Evolutionary conservation across 2,113 vertebrate genomes (phyloP).

Genomic region (Eptatretus burgeri): DNA sequence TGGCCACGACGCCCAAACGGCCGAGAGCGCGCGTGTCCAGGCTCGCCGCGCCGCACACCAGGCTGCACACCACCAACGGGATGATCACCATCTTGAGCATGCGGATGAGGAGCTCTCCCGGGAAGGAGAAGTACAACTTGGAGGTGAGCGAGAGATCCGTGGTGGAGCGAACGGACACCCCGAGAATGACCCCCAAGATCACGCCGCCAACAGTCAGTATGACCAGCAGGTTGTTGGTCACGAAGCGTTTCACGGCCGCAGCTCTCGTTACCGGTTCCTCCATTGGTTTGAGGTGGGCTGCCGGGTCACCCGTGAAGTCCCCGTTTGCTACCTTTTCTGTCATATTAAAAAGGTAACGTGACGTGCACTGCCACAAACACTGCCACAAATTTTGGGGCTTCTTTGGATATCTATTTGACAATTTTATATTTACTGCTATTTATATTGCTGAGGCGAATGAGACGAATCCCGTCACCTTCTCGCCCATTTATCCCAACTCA

Average conservation of each 20-base stretch:
- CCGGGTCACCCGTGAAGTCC: too few relatives aligned
- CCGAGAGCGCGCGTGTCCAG: slow-evolving; percentile 65
- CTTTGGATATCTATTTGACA: too few relatives aligned
- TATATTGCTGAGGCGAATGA: too few relatives aligned
- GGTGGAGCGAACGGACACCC: slow-evolving; percentile 25
- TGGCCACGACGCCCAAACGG: slow-evolving; percentile 52
- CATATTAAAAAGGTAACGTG: too few relatives aligned
- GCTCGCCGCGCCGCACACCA: slow-evolving; percentile 69
- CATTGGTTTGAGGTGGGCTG: too few relatives aligned
- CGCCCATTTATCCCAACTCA: too few relatives aligned
- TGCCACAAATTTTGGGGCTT: too few relatives aligned
- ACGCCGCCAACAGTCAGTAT: slow-evolving; percentile 64
- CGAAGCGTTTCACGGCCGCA: slow-evolving; percentile 14
- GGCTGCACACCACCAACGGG: slow-evolving; percentile 69
- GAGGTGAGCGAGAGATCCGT: slow-evolving; percentile 29
- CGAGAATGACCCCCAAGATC: slow-evolving; percentile 39
- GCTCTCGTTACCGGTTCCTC: too few relatives aligned
- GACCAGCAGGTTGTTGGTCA: slow-evolving; percentile 39
- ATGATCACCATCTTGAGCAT: slow-evolving; percentile 95
- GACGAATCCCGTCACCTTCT: too few relatives aligned
- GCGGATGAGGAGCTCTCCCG: slow-evolving; percentile 70
- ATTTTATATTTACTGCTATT: too few relatives aligned
- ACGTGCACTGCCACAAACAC: too few relatives aligned
- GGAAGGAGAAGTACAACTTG: slow-evolving; percentile 52
- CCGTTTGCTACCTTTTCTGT: too few relatives aligned